Evolutionary conservation across 2,888 invertebrate species (phyloP).

Genomic region (Trichogramma dendrolimi): DNA sequence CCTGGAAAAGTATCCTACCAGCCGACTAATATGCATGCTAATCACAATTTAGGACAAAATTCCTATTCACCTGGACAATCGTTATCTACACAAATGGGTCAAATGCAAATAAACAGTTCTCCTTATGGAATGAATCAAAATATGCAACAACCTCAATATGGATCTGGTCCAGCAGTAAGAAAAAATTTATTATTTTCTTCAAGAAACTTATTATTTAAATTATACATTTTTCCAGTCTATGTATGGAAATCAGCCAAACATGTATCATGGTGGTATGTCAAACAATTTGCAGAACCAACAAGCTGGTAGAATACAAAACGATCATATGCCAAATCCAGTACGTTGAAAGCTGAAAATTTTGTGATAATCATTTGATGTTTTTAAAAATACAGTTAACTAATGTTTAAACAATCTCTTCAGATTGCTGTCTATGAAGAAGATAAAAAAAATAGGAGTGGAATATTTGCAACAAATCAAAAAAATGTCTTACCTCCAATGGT

Average conservation of each 20-base stretch:
- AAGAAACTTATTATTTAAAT: neutral
- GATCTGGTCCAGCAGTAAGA: neutral
- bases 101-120: too few relatives aligned
- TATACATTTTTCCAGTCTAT: constrained; percentile 32
- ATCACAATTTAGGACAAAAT: too few relatives aligned
- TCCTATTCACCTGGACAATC: too few relatives aligned
- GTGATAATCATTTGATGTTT: neutral
- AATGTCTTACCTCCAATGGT: constrained; percentile 90
- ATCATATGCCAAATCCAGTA: constrained; percentile 93
- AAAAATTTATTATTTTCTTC: neutral
- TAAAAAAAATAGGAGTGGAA: constrained; percentile 72
- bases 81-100: too few relatives aligned
- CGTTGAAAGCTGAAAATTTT: constrained; percentile 43
- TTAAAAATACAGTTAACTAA: neutral
- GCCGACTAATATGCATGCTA: too few relatives aligned
- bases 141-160: too few relatives aligned
- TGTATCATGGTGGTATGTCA: constrained; percentile 36
- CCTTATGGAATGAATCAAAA: too few relatives aligned
- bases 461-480: constrained; percentile 83
- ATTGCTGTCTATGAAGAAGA: constrained; percentile 93
- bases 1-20: too few relatives aligned
- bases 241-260: constrained; percentile 39
- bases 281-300: constrained; percentile 47
- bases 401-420: constrained; percentile 51
- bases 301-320: constrained; percentile 75